These are phyloP conservation scores for Ruditapes philippinarum DNA, from an alignment of 1,140 invertebrate species.

Conservation along the genomic window DNA sequence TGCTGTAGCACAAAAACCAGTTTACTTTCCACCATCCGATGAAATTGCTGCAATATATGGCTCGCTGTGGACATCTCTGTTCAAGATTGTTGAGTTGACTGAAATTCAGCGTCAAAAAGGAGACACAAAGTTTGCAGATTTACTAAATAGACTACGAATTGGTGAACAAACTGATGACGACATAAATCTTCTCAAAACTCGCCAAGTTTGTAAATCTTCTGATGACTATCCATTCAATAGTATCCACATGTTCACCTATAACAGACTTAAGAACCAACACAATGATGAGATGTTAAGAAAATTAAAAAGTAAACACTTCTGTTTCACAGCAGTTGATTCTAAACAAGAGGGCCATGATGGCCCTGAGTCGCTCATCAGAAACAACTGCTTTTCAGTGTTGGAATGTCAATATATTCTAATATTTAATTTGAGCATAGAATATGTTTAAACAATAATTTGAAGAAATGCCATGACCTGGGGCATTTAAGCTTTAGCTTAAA, in stretches of 20 bases:
- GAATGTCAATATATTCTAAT: no score
- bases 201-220: constrained; percentile 17
- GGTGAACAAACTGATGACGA: constrained; percentile 23
- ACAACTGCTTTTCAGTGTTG: no score
- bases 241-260: constrained; percentile 34
- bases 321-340: no score
- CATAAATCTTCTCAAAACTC: neutral
- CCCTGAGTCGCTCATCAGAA: no score
- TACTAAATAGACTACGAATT: neutral
- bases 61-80: neutral
- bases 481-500: no score
- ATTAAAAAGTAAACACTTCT: constrained; percentile 21
- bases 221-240: neutral
- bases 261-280: constrained; percentile 34
- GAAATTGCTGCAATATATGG: neutral
- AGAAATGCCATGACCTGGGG: no score
- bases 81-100: constrained; percentile 31
- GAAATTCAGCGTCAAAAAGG: constrained; percentile 32
- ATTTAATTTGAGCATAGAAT: no score
- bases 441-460: no score
- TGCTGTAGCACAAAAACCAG: constrained; percentile 2
- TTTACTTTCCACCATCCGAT: constrained; percentile 26
- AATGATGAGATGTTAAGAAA: constrained; percentile 24
- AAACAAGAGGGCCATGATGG: no score
- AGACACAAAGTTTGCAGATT: constrained; percentile 17